These are phyloP conservation scores for Lordiphosa clarofinis DNA, from an alignment of 1,140 invertebrate genomes.

Conservation along the genomic window DNA sequence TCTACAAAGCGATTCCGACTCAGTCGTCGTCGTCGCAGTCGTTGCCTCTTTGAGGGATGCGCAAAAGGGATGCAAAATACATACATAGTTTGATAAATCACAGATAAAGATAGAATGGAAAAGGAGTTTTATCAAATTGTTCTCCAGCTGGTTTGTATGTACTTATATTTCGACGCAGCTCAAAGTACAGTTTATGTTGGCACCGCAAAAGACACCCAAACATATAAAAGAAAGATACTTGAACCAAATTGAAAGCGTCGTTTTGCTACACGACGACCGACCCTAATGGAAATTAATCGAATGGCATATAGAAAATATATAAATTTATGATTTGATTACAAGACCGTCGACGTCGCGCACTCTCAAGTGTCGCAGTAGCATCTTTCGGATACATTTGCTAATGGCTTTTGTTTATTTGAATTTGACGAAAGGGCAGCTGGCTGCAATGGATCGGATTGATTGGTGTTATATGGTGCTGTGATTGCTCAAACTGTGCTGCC, in stretches of 20 bases:
- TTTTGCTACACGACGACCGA: slow-evolving; percentile 31
- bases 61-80: slow-evolving; percentile 68
- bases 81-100: slow-evolving; percentile 56
- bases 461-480: slow-evolving; percentile 52
- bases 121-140: slow-evolving; percentile 51
- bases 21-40: slow-evolving; percentile 1
- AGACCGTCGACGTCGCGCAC: slow-evolving; percentile 23
- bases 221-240: slow-evolving; percentile 47
- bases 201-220: slow-evolving; percentile 4
- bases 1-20: slow-evolving; percentile 14
- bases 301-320: slow-evolving; percentile 30
- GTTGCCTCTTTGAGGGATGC: slow-evolving; percentile 25
- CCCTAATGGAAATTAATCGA: slow-evolving; percentile 71
- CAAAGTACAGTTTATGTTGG: slow-evolving; percentile 38
- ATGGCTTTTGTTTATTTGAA: slow-evolving; percentile 72
- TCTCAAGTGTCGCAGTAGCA: slow-evolving; percentile 41
- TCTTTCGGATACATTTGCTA: slow-evolving; percentile 68
- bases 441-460: slow-evolving; percentile 56
- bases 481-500: slow-evolving; percentile 44
- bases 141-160: slow-evolving; percentile 24
- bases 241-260: slow-evolving; percentile 60
- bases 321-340: slow-evolving; percentile 75
- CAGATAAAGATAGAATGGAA: slow-evolving; percentile 33
- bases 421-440: slow-evolving; percentile 71
- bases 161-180: slow-evolving; percentile 4